These are phyloP conservation scores for Yponomeuta malinellus DNA, from an alignment of 2,888 invertebrate species.

Conservation along the genomic window DNA sequence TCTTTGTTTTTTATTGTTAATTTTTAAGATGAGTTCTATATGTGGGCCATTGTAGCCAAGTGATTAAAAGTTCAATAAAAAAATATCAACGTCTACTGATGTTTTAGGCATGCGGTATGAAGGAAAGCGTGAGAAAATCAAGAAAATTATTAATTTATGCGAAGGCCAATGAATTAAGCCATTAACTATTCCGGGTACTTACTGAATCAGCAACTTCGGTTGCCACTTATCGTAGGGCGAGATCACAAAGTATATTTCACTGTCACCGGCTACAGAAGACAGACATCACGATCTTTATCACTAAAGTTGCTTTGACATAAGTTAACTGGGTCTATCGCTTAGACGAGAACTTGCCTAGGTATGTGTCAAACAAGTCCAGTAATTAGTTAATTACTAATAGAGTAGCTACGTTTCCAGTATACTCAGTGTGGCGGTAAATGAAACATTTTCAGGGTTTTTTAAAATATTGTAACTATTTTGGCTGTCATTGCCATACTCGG, in stretches of 20 bases:
- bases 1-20: no score
- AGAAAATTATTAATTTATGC: background rate
- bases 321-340: conserved; percentile 1
- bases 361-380: background rate
- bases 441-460: no score
- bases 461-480: no score
- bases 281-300: conserved; percentile 3
- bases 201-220: background rate
- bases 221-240: background rate
- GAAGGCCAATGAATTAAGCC: background rate
- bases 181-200: background rate
- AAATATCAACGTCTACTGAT: no score
- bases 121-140: background rate
- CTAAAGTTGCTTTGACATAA: background rate
- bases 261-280: background rate
- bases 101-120: no score
- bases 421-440: no score
- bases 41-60: no score
- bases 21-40: no score
- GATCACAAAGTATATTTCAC: background rate
- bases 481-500: no score
- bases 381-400: background rate
- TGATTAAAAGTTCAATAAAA: no score
- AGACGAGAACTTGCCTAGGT: background rate
- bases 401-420: no score